Evolutionary conservation across 2,113 vertebrate species (phyloP).

Genomic region (Silurus asotus): DNA sequence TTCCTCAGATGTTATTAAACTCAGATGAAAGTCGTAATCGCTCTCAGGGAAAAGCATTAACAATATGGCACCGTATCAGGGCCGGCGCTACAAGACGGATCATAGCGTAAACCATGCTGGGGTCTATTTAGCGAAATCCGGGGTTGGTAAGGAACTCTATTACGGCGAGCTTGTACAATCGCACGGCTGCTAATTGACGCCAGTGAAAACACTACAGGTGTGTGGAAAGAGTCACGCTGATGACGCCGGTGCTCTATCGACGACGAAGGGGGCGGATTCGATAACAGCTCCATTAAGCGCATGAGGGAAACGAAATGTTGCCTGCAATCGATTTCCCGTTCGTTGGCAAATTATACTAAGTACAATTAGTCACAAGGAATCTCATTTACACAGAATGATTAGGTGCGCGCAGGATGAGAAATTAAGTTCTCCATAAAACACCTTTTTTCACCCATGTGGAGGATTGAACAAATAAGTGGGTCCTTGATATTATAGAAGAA

Average conservation of each 20-base stretch:
- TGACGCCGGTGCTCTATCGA: not conserved
- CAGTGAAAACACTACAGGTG: constrained; percentile 12
- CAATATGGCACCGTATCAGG: constrained; percentile 17
- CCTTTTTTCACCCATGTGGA: not conserved
- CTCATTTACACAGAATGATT: constrained; percentile 12
- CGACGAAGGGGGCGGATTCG: not conserved
- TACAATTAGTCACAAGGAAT: constrained; percentile 25
- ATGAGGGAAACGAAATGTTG: not conserved
- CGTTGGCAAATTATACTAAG: constrained; percentile 22
- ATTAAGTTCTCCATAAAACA: not conserved
- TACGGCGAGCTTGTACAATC: not conserved
- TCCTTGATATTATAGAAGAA: not conserved
- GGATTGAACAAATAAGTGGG: not conserved
- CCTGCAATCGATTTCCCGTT: constrained; percentile 10
- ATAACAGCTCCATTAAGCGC: not conserved
- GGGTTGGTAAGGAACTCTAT: not conserved
- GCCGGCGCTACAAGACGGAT: not conserved
- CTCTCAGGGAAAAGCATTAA: constrained; percentile 29
- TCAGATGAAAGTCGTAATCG: constrained; percentile 15
- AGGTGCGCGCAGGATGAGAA: constrained; percentile 1
- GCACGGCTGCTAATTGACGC: constrained; percentile 27
- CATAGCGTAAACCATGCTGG: not conserved
- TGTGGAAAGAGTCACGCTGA: constrained; percentile 3
- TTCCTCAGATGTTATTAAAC: constrained; percentile 21
- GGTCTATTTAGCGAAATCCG: constrained; percentile 15